Conservation (phyloP, 1,140 invertebrate genomes). For the Drosophila yakuba region DNA sequence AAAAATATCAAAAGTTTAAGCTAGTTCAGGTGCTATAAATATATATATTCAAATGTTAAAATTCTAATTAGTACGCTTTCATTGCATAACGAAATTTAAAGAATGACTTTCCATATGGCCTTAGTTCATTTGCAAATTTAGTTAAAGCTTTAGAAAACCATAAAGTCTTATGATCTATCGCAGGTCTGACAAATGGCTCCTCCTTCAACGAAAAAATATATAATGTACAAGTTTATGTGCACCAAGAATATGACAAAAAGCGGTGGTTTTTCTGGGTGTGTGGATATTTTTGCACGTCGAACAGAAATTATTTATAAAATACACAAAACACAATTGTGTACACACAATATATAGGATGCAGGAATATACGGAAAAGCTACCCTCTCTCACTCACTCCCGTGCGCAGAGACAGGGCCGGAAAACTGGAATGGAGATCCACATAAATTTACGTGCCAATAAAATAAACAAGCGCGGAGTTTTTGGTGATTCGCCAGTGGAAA, state of each 20-base stretch:
- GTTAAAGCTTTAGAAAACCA: background rate
- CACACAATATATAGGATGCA: slow-evolving; percentile 58
- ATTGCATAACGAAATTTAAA: no score
- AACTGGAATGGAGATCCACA: slow-evolving; percentile 41
- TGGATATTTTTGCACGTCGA: slow-evolving; percentile 49
- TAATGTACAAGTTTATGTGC: background rate
- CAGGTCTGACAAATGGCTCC: background rate
- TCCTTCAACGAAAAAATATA: background rate
- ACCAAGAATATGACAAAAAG: background rate
- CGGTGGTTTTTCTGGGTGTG: slow-evolving; percentile 53
- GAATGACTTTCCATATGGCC: no score
- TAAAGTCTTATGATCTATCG: background rate
- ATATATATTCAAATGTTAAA: no score
- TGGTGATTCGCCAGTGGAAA: slow-evolving; percentile 69
- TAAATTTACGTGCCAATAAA: slow-evolving; percentile 83
- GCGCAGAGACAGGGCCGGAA: slow-evolving; percentile 1
- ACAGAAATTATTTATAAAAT: slow-evolving; percentile 75
- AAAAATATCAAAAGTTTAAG: background rate
- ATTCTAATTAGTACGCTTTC: no score
- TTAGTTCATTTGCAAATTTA: no score
- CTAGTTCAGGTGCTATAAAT: no score
- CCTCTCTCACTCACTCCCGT: slow-evolving; percentile 5
- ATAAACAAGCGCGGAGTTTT: slow-evolving; percentile 78
- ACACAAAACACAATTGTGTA: slow-evolving; percentile 52
- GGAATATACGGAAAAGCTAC: slow-evolving; percentile 42